Conservation (phyloP, 2,888 invertebrate species). For the Exephanes ischioxanthus region DNA sequence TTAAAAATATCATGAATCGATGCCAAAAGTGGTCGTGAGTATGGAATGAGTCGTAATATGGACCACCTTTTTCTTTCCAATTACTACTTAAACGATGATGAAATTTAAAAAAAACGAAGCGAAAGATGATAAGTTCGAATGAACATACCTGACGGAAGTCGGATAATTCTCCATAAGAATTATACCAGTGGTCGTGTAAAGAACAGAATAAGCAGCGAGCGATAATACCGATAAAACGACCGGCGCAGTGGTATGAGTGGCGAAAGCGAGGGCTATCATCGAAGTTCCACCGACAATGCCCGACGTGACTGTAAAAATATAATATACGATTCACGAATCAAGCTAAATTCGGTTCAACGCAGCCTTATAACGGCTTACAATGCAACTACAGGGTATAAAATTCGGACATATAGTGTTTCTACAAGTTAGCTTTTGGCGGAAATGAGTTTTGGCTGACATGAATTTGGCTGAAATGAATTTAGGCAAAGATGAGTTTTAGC, state of each 20-base stretch:
- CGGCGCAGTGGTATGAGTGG: conserved; percentile 44
- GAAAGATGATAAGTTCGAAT: not conserved
- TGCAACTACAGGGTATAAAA: no score
- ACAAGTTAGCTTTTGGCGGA: no score
- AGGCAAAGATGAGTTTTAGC: no score
- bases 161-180: conserved; percentile 77
- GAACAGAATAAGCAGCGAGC: conserved; percentile 73
- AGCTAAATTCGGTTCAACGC: no score
- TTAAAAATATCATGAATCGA: conserved; percentile 32
- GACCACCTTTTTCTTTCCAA: not conserved
- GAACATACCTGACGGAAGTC: conserved; percentile 75
- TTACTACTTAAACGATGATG: not conserved
- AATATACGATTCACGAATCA: not conserved
- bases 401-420: no score
- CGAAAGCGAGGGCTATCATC: conserved; percentile 69
- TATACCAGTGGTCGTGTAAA: conserved; percentile 71
- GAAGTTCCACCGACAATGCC: conserved; percentile 72
- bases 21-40: conserved; percentile 12
- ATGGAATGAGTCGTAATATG: not conserved
- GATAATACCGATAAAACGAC: conserved; percentile 69
- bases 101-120: not conserved
- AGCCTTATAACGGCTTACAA: no score
- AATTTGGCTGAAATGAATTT: no score
- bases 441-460: no score
- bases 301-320: conserved; percentile 69